Evolutionary conservation across 2,113 vertebrate species (phyloP).

Genomic region (Pachyramphus minor): DNA sequence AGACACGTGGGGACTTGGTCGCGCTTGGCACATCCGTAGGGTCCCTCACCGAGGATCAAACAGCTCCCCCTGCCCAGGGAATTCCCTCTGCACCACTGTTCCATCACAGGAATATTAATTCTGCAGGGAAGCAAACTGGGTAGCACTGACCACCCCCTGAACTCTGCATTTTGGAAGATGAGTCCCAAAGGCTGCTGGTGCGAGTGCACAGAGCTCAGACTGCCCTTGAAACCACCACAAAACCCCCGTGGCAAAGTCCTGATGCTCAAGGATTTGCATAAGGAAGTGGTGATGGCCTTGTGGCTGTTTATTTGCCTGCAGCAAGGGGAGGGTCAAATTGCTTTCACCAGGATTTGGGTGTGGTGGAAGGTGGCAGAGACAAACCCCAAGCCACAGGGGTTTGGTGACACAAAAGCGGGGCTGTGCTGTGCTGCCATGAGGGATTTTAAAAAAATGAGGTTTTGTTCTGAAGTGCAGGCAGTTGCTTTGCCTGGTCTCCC

Average conservation of each 20-base stretch:
- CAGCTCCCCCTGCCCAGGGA: background rate
- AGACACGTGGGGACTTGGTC: background rate
- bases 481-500: background rate
- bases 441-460: background rate
- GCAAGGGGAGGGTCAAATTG: background rate
- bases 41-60: background rate
- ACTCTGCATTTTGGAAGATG: fast-evolving
- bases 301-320: background rate
- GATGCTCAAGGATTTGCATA: fast-evolving
- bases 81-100: fast-evolving
- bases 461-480: background rate
- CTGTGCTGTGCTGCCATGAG: fast-evolving
- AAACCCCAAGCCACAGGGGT: background rate
- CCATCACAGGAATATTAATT: background rate
- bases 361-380: background rate
- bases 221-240: background rate
- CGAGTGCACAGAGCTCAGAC: background rate
- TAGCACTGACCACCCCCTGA: background rate
- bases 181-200: background rate
- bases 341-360: background rate
- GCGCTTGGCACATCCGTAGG: fast-evolving
- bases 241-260: background rate
- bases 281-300: fast-evolving
- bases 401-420: background rate
- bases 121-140: background rate